Evolutionary conservation across 2,888 invertebrate species (phyloP).

Genomic region (Morpho achilles): DNA sequence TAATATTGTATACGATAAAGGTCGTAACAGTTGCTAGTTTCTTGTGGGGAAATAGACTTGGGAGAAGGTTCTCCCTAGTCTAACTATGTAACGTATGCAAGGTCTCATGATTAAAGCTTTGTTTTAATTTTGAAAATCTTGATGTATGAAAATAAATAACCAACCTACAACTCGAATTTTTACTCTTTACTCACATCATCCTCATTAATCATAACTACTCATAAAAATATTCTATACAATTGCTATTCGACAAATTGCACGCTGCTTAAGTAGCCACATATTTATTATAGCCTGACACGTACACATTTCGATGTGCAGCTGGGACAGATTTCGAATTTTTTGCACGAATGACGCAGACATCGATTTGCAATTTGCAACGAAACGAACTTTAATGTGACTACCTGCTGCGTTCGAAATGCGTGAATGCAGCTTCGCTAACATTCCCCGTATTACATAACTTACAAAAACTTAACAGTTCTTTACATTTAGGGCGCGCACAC

Average conservation of each 20-base stretch:
- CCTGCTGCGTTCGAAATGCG: slow-evolving; percentile 30
- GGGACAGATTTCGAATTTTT: slow-evolving; percentile 54
- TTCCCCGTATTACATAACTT: neutral
- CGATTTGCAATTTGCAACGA: slow-evolving; percentile 58
- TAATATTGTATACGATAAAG: too few species aligned
- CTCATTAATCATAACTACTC: too few species aligned
- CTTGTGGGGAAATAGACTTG: too few species aligned
- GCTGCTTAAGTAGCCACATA: slow-evolving; percentile 3
- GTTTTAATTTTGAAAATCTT: too few species aligned
- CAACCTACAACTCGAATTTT: too few species aligned
- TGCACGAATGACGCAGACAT: slow-evolving; percentile 45
- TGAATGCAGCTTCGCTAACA: slow-evolving; percentile 1
- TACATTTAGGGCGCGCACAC: too few species aligned
- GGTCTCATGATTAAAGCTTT: too few species aligned
- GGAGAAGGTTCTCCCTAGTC: too few species aligned
- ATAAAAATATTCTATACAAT: neutral
- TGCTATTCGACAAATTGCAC: slow-evolving; percentile 5
- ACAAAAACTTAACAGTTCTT: neutral
- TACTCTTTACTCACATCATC: too few species aligned
- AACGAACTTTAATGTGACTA: slow-evolving; percentile 37
- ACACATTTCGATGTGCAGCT: slow-evolving; percentile 41
- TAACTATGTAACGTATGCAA: too few species aligned
- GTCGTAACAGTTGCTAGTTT: too few species aligned
- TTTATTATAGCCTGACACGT: slow-evolving; percentile 6
- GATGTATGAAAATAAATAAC: too few species aligned